Evolutionary conservation across 1,140 invertebrate species (phyloP), one percentile per base, ranked within the genome.

Genomic region (Agrypnia vestita): DNA sequence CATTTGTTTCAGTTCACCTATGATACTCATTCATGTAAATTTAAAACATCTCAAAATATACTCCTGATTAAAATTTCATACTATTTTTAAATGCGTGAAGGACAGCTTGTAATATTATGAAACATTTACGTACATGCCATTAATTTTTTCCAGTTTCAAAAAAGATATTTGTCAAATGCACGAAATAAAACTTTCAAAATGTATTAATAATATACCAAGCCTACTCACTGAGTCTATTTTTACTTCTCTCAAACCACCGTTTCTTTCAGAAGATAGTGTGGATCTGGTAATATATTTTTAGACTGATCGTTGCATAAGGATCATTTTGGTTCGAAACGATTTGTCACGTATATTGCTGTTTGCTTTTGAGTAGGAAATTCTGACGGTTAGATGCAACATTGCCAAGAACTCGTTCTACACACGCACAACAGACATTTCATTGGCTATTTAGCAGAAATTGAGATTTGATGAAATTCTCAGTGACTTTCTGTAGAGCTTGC

Each of bases 371-470:
- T 43, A 19, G 13, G 12, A 49, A 19, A 49, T 21, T 53, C 15
- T 79, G 77, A 79, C 77, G 77, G 73, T 73, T 79, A 43, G 13
- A 49, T 49, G 69, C 71, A 79, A 11, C 53, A 19, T 49, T 79
- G 77, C 77, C 77, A 79, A 79, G 46, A 71, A 59, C 43, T 62
- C 19, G 19, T 8, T 79, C 59, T 67, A 80, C 78, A 49, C 80
- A 76, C 21, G 15, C 73, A 51, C 9, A 55, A 56, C 35, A 43
- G n/a, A 82, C 62, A 79, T 79, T 77, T 78, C 75, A 82, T 72
- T 82, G 49, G 69, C 74, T 47, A 47, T 61, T 71, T 59, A 59
- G 43, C 15, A 61, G 35, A 64, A 71, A 71, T 11, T 35, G 15
- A 15, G 44, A 51, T 79, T 73, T 61, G n/a, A 51, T 74, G 51